Base-by-base conservation (phyloP, 2,888 invertebrate species). In the Maniola hyperantus region DNA sequence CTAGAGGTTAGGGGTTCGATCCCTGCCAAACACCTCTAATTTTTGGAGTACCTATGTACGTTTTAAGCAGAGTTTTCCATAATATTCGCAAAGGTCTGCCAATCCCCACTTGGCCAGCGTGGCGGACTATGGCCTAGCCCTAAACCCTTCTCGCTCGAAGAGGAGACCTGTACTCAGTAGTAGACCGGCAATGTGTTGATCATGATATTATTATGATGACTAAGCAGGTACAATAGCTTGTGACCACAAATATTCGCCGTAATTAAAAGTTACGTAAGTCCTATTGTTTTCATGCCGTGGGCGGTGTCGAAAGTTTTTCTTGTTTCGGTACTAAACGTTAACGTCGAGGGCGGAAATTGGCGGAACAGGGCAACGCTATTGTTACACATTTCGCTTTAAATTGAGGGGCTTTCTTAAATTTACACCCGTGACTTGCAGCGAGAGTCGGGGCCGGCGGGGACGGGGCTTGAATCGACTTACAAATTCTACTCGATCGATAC, bases 351-450 rank as follows among this genome's bases (percentile, higher is more conserved):
- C 86, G 91, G 88, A 88, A 91, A 91, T 91, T 89, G 90, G 89
- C 88, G 87, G 83, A 85, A 85, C 88, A 79, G 82, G 84, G 84
- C 79, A 77, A 80, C 81, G 85, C 88, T 84, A 88, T 90, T 91
- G 91, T 90, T 89, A 90, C 85, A 88, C 85, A 86, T 90, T 88
- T 86, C 88, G 83, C 83, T 90, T 91, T 89, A 90, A 92, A 91
- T 90, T 89, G 89, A 84, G 89, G 91, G 88, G 87, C 87, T 89
- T 91, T 89, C 90, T 91, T 89, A 86, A 89, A 91, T 91, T 91
- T 88, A 88, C 89, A 89, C 87, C 88, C 87, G 86, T 91, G 90
- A 90, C 89, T 91, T 89, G 89, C 89, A 84, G 76, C 77, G 79
- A 78, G 82, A 81, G 85, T 82, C 78, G 67, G 64, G 69, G 79